Base-by-base conservation (phyloP, 2,888 invertebrate species). In the Antitype chi region DNA sequence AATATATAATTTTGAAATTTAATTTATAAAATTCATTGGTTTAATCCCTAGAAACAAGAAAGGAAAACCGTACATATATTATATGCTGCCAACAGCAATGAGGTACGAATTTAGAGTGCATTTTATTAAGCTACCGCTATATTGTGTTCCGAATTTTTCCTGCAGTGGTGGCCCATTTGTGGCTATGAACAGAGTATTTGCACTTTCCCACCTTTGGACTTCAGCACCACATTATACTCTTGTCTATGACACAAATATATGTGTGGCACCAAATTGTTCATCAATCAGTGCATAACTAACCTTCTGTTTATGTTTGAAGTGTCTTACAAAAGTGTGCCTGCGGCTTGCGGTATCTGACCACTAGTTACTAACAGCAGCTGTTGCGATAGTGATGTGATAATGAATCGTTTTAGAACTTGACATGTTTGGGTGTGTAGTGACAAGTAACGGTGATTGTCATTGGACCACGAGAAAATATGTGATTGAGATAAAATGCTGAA, bases 381-480 rank as follows among this genome's bases (percentile, higher is more conserved):
- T 78, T 76, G 70, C 72, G 64, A 70, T 60, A 69, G 57, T 55
- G 59, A 74, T 63, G 72, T 75, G 74, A 70, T 78, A 76, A 78
- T 80, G 52, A 76, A 78, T 82, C 73, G 60, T 62, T 76, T 74
- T 73, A 60, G 63, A 64, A 63, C 23, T 52, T 78, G 72, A 60
- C 72, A 38, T 63, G 55, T 38, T 47, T 67, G 59, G 43, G 52
- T 49, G 23, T 20, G 55, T 20, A 68, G 63, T 76, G 38, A 72
- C 66, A 49, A 69, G 32, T 82, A 69, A n/a, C 60, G 23, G 57
- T 63, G 52, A 73, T 66, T 74, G 80, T 70, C 63, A 63, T 15
- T 55, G 11, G 23, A 20, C 23, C 49, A 17, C 53, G 53, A 55
- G 66, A 74, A 13, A 23, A 53, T 47, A 32, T 60, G 60, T 53